phyloP scores from a whole-genome alignment of 1,140 invertebrate species.

The Aethina tumida region DNA sequence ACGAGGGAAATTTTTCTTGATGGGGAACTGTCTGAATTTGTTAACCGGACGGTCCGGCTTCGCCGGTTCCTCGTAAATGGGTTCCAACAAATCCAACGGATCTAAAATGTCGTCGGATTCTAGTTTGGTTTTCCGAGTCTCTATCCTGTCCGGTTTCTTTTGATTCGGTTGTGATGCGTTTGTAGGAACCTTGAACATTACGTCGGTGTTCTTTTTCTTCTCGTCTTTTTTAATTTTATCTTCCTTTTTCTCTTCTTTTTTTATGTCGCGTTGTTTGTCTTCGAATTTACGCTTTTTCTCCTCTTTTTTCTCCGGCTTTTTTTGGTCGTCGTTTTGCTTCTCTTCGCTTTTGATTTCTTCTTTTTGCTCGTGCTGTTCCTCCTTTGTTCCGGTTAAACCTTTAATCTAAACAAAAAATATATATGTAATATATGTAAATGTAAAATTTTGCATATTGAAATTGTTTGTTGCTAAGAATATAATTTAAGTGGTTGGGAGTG shows the following conservation, averaged over 20 bases:
- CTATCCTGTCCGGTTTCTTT: constrained; percentile 2
- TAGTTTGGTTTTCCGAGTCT: constrained; percentile 4
- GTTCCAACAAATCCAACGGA: constrained; percentile 24
- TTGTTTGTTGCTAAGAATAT: constrained; percentile 2
- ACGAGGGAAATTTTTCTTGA: constrained; percentile 12
- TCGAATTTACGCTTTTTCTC: constrained; percentile 3
- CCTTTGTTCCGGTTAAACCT: constrained; percentile 22
- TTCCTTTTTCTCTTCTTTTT: constrained; percentile 6
- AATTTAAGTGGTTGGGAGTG: not conserved
- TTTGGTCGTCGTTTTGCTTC: not conserved
- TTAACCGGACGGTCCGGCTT: constrained; percentile 11
- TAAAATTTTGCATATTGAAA: constrained; percentile 6
- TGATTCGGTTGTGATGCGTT: not conserved
- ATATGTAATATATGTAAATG: constrained; percentile 5
- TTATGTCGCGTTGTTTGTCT: constrained; percentile 4
- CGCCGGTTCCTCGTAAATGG: constrained; percentile 26
- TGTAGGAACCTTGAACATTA: too few species aligned
- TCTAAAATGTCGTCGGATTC: constrained; percentile 18
- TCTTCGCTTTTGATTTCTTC: constrained; percentile 8
- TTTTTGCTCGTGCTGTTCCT: constrained; percentile 4
- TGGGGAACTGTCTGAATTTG: constrained; percentile 2
- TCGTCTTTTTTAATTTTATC: constrained; percentile 1
- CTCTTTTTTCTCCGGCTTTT: not conserved
- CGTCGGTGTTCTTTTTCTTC: constrained; percentile 2
- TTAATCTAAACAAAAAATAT: constrained; percentile 27